Conservation (phyloP, 1,140 invertebrate genomes). For the Caerostris darwini region DNA sequence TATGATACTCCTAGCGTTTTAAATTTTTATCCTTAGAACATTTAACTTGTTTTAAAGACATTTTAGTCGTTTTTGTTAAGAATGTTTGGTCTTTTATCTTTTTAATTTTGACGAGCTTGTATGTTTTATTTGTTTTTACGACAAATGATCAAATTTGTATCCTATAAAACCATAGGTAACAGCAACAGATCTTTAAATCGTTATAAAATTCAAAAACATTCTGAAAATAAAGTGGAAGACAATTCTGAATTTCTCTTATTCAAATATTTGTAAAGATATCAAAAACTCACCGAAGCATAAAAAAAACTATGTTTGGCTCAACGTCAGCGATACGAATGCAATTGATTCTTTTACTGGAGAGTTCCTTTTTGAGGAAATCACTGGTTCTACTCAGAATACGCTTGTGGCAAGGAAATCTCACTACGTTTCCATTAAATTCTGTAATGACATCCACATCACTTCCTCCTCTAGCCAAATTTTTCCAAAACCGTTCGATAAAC, state of each 20-base stretch:
- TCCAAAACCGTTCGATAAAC: not conserved
- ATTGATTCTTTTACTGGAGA: not conserved
- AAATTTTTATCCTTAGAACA: too few species aligned
- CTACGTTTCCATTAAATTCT: not conserved
- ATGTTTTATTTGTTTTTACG: too few species aligned
- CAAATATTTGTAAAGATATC: not conserved
- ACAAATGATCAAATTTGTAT: too few species aligned
- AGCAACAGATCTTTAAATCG: too few species aligned
- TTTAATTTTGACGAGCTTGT: too few species aligned
- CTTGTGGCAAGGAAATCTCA: conserved; percentile 11
- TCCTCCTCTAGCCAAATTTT: not conserved
- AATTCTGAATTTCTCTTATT: not conserved
- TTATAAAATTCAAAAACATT: too few species aligned
- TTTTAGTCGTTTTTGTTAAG: too few species aligned
- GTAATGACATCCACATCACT: not conserved
- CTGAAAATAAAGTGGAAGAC: too few species aligned
- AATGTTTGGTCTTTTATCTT: too few species aligned
- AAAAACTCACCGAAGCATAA: conserved; percentile 32
- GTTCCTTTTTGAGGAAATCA: not conserved
- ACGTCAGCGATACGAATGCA: not conserved
- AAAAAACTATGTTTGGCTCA: not conserved
- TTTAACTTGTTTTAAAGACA: too few species aligned
- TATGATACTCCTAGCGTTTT: too few species aligned
- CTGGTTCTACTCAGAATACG: not conserved
- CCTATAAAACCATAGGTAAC: too few species aligned